These are phyloP conservation scores for Chelidonichthys spinosus DNA, from an alignment of 2,797 vertebrate genomes.

Conservation along the genomic window DNA sequence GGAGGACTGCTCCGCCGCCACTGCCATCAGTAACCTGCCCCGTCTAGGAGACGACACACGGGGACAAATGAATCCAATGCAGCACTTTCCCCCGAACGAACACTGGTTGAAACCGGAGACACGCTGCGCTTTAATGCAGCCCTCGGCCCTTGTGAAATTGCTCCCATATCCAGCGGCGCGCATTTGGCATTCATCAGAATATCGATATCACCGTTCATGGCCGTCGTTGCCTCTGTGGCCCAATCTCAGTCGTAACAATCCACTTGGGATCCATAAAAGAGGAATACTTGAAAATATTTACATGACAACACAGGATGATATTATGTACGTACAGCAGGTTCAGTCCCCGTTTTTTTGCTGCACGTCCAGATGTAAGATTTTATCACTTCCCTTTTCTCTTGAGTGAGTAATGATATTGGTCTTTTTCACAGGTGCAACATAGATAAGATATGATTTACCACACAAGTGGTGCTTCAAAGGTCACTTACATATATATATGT, in stretches of 20 bases:
- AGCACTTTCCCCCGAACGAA: slow-evolving; percentile 59
- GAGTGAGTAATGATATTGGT: slow-evolving; percentile 70
- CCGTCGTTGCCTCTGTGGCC: slow-evolving; percentile 45
- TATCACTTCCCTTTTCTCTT: slow-evolving; percentile 68
- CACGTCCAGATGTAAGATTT: slow-evolving; percentile 72
- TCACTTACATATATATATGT: slow-evolving; percentile 29
- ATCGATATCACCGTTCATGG: slow-evolving; percentile 73
- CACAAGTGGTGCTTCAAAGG: slow-evolving; percentile 60
- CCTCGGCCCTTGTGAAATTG: slow-evolving; percentile 72
- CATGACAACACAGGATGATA: slow-evolving; percentile 66
- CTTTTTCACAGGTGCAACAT: slow-evolving; percentile 70
- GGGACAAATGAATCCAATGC: slow-evolving; percentile 70
- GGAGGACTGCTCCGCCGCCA: slow-evolving; percentile 57
- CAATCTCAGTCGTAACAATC: slow-evolving; percentile 53
- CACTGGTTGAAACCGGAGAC: slow-evolving; percentile 69
- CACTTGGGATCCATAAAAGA: slow-evolving; percentile 66
- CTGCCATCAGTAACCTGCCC: slow-evolving; percentile 68
- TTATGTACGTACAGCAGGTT: slow-evolving; percentile 39
- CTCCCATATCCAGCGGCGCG: slow-evolving; percentile 66
- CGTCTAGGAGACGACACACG: slow-evolving; percentile 48
- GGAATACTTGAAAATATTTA: slow-evolving; percentile 68
- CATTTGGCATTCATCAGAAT: slow-evolving; percentile 80
- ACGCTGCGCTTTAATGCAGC: slow-evolving; percentile 55
- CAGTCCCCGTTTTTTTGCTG: slow-evolving; percentile 53
- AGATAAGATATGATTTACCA: slow-evolving; percentile 65